Percentiles rank a stretch among this genome's conserved stretches.
Conservation (phyloP, 1,140 invertebrate species). For the Helicoverpa zea region DNA sequence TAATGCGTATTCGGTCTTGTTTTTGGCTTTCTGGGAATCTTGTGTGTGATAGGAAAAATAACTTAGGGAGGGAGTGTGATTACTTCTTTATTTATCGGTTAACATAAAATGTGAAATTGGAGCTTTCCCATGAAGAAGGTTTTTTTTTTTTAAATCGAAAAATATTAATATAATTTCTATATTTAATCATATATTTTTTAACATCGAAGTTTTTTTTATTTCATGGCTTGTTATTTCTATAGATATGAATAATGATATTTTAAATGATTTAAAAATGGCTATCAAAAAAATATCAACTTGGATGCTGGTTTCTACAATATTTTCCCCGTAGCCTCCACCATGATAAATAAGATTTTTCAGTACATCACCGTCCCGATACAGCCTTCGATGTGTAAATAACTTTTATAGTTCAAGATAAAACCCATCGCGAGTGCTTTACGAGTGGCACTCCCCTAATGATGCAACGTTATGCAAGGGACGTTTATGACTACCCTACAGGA, state of each 20-base stretch:
- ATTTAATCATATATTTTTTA: no score
- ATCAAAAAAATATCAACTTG: no score
- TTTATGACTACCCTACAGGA: conserved; percentile 1
- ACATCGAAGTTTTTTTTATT: no score
- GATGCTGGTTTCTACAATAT: no score
- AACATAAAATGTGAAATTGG: no score
- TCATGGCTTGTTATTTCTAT: no score
- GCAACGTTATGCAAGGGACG: conserved; percentile 67
- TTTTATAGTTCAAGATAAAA: conserved; percentile 84
- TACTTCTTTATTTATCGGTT: no score
- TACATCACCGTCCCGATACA: conserved; percentile 74
- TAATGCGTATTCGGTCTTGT: background rate
- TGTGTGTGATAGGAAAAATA: background rate
- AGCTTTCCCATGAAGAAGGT: no score
- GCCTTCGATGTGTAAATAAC: conserved; percentile 81
- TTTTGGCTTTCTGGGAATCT: background rate
- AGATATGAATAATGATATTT: no score
- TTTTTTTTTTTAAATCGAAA: no score
- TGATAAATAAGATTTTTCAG: conserved; percentile 47
- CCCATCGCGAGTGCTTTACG: conserved; percentile 80
- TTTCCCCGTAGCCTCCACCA: background rate
- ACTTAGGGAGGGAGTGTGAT: no score
- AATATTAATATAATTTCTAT: no score
- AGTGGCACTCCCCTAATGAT: conserved; percentile 81
- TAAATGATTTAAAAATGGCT: background rate